These are phyloP conservation scores for Lycodopsis pacificus DNA, from an alignment of 2,797 vertebrate species.

Conservation along the genomic window DNA sequence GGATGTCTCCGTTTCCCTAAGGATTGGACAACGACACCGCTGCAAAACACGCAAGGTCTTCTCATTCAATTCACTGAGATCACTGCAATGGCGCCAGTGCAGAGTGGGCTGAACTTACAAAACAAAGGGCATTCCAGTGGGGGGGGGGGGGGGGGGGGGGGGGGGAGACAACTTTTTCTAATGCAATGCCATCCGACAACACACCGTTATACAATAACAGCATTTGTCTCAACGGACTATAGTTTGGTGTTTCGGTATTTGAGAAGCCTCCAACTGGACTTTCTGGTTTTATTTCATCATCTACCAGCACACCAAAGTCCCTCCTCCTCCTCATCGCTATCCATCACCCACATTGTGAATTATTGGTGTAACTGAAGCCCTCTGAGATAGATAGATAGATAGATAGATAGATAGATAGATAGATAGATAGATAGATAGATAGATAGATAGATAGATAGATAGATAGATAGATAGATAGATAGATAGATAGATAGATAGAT, in stretches of 20 bases:
- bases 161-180: neutral
- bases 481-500: too few relatives aligned
- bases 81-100: slow-evolving; percentile 3
- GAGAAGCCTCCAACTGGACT: neutral
- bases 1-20: slow-evolving; percentile 17
- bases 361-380: too few relatives aligned
- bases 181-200: neutral
- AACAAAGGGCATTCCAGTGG: neutral
- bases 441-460: too few relatives aligned
- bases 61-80: slow-evolving; percentile 9
- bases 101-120: slow-evolving; percentile 1
- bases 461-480: too few relatives aligned
- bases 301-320: neutral
- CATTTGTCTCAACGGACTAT: neutral
- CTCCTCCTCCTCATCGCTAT: too few relatives aligned
- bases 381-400: too few relatives aligned
- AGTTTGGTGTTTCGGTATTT: neutral
- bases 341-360: too few relatives aligned
- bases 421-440: too few relatives aligned
- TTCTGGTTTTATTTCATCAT: slow-evolving; percentile 9
- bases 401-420: too few relatives aligned
- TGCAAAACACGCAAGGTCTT: neutral
- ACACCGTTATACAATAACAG: neutral
- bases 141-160: neutral
- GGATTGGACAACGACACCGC: slow-evolving; percentile 8